Percentiles rank a stretch among this genome's conserved stretches.
phyloP scores from a whole-genome alignment of 1,140 invertebrate species.

The Brevipalpus yothersi region DNA sequence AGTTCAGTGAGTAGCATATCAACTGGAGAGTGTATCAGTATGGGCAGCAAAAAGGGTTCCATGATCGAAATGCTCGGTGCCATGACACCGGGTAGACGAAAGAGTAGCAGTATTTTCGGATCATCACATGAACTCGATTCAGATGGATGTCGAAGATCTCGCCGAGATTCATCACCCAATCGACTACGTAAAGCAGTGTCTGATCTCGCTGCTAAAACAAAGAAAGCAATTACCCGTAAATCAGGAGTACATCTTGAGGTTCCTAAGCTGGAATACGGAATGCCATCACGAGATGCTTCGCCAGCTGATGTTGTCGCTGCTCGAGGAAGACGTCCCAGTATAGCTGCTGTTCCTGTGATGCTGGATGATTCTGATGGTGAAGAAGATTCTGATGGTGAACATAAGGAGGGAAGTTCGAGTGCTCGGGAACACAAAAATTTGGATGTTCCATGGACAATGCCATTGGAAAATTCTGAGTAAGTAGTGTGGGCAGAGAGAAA shows the following conservation, averaged over 20 bases:
- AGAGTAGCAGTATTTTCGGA: conserved; percentile 2
- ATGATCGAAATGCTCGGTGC: background rate
- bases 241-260: conserved; percentile 15
- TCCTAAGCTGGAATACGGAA: conserved; percentile 13
- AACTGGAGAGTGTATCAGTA: background rate
- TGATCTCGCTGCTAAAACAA: conserved; percentile 11
- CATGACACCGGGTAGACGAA: background rate
- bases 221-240: conserved; percentile 15
- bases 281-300: conserved; percentile 5
- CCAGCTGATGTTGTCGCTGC: conserved; percentile 8
- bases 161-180: conserved; percentile 8
- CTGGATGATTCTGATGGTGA: conserved; percentile 17
- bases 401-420: conserved; percentile 9
- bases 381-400: conserved; percentile 10
- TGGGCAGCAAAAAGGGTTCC: background rate
- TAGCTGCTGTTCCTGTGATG: conserved; percentile 23
- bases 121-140: conserved; percentile 1
- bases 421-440: background rate
- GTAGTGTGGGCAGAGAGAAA: no score
- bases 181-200: conserved; percentile 6
- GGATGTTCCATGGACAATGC: conserved; percentile 18
- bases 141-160: background rate
- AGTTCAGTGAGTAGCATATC: background rate
- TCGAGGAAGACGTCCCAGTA: conserved; percentile 18
- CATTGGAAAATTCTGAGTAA: conserved; percentile 70